These are phyloP conservation scores for Microplitis deprimator DNA, from an alignment of 2,888 invertebrate species.

Conservation along the genomic window DNA sequence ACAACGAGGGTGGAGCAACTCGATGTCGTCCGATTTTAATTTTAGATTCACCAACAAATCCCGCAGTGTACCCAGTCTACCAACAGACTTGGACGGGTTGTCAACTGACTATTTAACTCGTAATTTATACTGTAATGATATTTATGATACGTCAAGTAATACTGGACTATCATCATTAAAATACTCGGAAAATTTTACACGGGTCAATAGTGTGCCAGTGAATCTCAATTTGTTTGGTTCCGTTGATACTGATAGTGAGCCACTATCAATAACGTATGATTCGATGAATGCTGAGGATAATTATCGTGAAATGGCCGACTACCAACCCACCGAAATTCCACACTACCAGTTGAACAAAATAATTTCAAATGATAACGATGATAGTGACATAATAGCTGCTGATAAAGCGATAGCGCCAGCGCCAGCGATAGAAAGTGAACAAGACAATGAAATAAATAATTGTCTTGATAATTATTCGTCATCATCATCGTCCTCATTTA, in stretches of 20 bases:
- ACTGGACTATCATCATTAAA: slow-evolving; percentile 52
- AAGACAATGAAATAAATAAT: slow-evolving; percentile 28
- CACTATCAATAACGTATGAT: slow-evolving; percentile 14
- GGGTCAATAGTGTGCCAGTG: slow-evolving; percentile 77
- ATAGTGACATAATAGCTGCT: not conserved
- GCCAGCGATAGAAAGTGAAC: slow-evolving; percentile 15
- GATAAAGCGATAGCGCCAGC: slow-evolving; percentile 52
- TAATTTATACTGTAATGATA: slow-evolving; percentile 27
- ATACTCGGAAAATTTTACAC: slow-evolving; percentile 66
- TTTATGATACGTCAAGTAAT: slow-evolving; percentile 30
- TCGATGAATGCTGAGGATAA: slow-evolving; percentile 18
- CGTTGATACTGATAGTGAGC: slow-evolving; percentile 3
- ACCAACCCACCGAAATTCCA: slow-evolving; percentile 23
- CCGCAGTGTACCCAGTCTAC: slow-evolving; percentile 69
- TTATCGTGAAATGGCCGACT: slow-evolving; percentile 55
- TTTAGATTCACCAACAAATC: slow-evolving; percentile 71
- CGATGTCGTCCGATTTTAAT: slow-evolving; percentile 62
- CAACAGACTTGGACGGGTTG: slow-evolving; percentile 60
- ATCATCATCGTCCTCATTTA: not conserved
- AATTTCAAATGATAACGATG: not conserved
- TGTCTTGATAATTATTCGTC: not conserved
- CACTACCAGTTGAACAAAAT: slow-evolving; percentile 26
- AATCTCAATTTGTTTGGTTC: slow-evolving; percentile 77
- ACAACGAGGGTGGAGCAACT: slow-evolving; percentile 58
- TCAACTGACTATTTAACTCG: slow-evolving; percentile 20